Conservation (phyloP, 2,888 invertebrate genomes). For the Gisinianus flammeolus region DNA sequence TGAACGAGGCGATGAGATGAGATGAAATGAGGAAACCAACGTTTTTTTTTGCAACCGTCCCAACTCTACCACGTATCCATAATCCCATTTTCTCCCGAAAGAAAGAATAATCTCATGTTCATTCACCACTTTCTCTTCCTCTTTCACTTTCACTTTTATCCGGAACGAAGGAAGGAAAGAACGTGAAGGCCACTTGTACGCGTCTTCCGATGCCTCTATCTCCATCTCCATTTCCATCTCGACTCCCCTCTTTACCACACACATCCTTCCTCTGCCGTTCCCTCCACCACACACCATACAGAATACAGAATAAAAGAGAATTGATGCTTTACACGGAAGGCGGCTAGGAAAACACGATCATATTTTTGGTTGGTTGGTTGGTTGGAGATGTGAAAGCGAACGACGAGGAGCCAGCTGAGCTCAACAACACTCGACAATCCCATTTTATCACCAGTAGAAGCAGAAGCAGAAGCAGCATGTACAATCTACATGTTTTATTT, state of each 20-base stretch:
- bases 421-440: too few relatives aligned
- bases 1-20: too few relatives aligned
- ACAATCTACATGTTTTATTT: not conserved
- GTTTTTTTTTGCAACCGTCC: too few relatives aligned
- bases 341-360: not conserved
- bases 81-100: not conserved
- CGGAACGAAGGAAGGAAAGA: too few relatives aligned
- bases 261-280: not conserved
- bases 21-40: too few relatives aligned
- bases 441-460: too few relatives aligned
- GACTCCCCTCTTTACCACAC: conserved; percentile 5
- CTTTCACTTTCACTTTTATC: not conserved
- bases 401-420: too few relatives aligned
- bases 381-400: too few relatives aligned
- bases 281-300: not conserved
- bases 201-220: not conserved
- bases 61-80: too few relatives aligned
- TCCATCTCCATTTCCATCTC: conserved; percentile 12
- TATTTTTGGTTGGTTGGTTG: too few relatives aligned
- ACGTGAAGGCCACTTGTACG: too few relatives aligned
- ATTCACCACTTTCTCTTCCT: not conserved
- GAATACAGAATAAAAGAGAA: not conserved
- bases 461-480: too few relatives aligned
- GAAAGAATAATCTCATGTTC: not conserved
- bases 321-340: not conserved